Evolutionary conservation across 2,888 invertebrate species (phyloP), one percentile per base, ranked within the genome.

Genomic region (Tetrapedia diversipes): DNA sequence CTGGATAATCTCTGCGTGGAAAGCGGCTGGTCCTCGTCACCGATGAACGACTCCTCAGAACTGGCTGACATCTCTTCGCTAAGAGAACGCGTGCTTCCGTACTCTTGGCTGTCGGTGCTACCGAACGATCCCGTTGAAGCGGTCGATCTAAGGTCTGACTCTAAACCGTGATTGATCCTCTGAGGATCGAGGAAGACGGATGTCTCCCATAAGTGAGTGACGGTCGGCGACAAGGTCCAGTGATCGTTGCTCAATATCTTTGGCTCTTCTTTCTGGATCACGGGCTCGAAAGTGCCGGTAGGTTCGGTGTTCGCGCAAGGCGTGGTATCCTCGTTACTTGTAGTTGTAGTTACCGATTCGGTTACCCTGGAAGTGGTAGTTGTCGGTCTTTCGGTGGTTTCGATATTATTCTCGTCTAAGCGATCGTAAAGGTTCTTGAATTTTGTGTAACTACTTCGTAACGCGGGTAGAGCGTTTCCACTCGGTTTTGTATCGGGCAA

Each of bases 141-240:
- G 0, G 66, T 68, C 0, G 68, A 54, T 0, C 19, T 16, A 1
- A 43, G 37, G 1, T 56, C 69, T 0, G 81, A 85, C 84, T 92
- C 92, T 10, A 95, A 87, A 0, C 94, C 95, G 71, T 95, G 95
- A 86, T 96, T 96, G 19, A 96, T 94, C 29, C 94, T 94, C 37
- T 95, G 93, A 0, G 96, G 96, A 89, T 96, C 95, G 8, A 96
- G 92, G 78, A 94, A 94, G 11, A 95, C 94, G 0, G 96, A 95
- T 57, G 95, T 95, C 66, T 94, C 94, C 95, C 95, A 95, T 56
- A 94, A 92, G 92, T 92, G 93, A 54, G 93, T 94, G 84, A 92
- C 95, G 1, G 86, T 93, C 90, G 93, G 92, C 4, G 93, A 92
- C 0, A 92, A 91, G 0, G 92, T 91, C 93, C 93, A 93, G 2